Base-by-base conservation (phyloP, 2,888 invertebrate genomes). In the Apomyelois bistriatella region DNA sequence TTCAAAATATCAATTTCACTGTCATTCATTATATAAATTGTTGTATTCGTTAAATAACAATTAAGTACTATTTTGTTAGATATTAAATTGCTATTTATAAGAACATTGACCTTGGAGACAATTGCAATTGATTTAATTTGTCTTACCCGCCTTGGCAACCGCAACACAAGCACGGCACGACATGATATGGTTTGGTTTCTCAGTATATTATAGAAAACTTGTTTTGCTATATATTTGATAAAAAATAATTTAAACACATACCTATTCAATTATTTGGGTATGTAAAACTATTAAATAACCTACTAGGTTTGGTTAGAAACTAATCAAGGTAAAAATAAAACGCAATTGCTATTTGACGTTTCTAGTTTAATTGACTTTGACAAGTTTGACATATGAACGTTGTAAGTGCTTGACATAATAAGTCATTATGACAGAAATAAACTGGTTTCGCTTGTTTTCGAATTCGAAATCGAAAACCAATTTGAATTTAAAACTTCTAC, bases 1-100 rank as follows among this genome's bases (percentile, higher is more conserved):
- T 82, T 90, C 56, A 91, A 72, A 59, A 62, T 70, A 46, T 91
- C 91, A 54, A 91, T 82, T 77, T 90, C 91, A 70, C 70, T 82
- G 55, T 90, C 90, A 62, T 79, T 82, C 85, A 87, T 86, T 70
- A 53, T 50, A 9, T 22, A 3, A 9, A 17, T n/a, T n/a, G 7
- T n/a, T 5, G 2, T 46, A 16, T 8, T 47, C 7, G 8, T 4
- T 22, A 3, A 9, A 17, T 13, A n/a, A 16, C 1, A 1, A 0
- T 46, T 10, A 28, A 48, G 12, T 28, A 49, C 28, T 38, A 49
- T 37, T 43, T 30, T 43, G 22, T 53, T 15, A 53, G 36, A 35
- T 43, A 43, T 43, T 43, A 43, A 43, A 52, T 53, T 16, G 16
- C n/a, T 49, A 50, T 57, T 46, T 52, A 52, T 37, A 43, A 43